Base-by-base conservation (phyloP, 2,888 invertebrate genomes). In the Sminthurides aquaticus region DNA sequence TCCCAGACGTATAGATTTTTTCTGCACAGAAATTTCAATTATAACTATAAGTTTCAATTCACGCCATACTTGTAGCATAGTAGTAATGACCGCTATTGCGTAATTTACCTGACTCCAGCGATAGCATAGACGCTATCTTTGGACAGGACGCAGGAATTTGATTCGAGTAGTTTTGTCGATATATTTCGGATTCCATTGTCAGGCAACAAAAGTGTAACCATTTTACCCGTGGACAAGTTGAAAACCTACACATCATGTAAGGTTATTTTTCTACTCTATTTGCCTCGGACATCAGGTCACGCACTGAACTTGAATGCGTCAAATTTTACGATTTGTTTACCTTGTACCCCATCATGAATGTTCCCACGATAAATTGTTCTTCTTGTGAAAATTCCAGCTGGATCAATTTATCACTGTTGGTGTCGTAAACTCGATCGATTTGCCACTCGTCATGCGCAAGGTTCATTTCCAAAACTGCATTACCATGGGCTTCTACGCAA, bases 1-100 rank as follows among this genome's bases (percentile, higher is more conserved):
- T 87, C 88, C 96, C 97, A 98, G 0, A 98, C 91, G 78, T 96
- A 98, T 0, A 98, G 82, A 78, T 88, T 94, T 79, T 96, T 96
- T 73, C 93, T 87, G 76, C 0, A 76, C n/a, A n/a, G n/a, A 76
- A 61, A 54, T 72, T 49, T 5, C 8, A 49, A 11, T 2, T 27
- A 58, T 58, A 20, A 29, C 11, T 29, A 20, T 49, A 24, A 27
- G 22, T 48, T 59, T 8, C 25, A 18, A 11, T 54, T 54, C 22
- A 15, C 8, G 8, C 8, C 22, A 8, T 8, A 22, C 11, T 54
- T 8, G 8, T 54, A 54, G 18, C 11, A 20, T 20, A 15, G 20
- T 8, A 22, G 18, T n/a, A n/a, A n/a, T n/a, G n/a, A n/a, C n/a
- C n/a, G n/a, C n/a, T n/a, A n/a, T n/a, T n/a, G n/a, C n/a, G 20